Evolutionary conservation across 1,140 invertebrate genomes (phyloP), one percentile per base, ranked within the genome.

Genomic region (Pentalonia nigronervosa): DNA sequence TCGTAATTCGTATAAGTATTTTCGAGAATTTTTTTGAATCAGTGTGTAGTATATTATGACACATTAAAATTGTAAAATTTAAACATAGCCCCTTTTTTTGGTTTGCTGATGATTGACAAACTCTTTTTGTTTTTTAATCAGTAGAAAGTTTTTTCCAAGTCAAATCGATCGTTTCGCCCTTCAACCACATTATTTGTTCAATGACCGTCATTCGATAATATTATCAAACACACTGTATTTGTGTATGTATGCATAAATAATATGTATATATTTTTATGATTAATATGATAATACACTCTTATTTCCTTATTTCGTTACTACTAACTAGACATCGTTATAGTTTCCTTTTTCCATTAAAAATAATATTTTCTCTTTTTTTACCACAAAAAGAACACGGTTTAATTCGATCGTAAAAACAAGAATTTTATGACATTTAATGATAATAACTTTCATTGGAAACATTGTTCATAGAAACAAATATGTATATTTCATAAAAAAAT

Each of bases 321-420:
- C 25, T 30, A 89, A 89, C 45, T 48, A 47, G 84, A 87, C 21
- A 47, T 41, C 3, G 11, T 20, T n/a, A 48, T 88, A 89, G 34
- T 89, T 89, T 89, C 47, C 34, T 50, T 36, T 89, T 53, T 53
- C n/a, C 17, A 2, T 36, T 2, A 34, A 89, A 53, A 89, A 53
- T 34, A 53, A 88, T 53, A 53, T 88, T 88, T 88, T 88, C n/a
- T 88, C 47, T 88, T 88, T 88, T 48, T 20, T 25, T 17, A 6
- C 20, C 7, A 14, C 11, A 30, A 30, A 48, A 17, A n/a, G n/a
- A 83, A 17, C 0, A 21, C 30, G 30, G 14, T 87, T 87, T 2
- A 30, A 34, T 48, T 87, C 20, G 11, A 21, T 48, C 23, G 3
- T 84, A 84, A 84, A 84, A 84, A 45, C 25, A 81, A 14, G 21